These are phyloP conservation scores for Chiridota heheva DNA, from an alignment of 35 echinoderm and acorn worm genomes.

Conservation along the genomic window DNA sequence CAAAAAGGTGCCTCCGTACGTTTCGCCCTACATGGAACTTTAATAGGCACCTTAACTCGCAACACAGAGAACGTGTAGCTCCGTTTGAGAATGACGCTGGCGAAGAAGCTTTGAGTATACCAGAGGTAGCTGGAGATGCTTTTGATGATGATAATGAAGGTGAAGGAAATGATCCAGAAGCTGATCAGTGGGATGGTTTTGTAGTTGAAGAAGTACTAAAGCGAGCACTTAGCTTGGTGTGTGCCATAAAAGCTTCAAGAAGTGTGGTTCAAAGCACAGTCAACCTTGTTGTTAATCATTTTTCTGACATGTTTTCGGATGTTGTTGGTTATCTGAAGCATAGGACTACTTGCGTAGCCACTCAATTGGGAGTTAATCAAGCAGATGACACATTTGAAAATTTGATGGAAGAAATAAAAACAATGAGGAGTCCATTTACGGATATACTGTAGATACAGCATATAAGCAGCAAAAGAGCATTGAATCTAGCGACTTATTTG, in stretches of 20 bases:
- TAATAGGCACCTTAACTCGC: slow-evolving; percentile 32
- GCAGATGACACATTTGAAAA: background rate
- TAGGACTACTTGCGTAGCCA: background rate
- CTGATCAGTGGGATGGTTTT: slow-evolving; percentile 9
- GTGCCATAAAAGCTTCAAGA: slow-evolving; percentile 30
- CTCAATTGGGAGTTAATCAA: slow-evolving; percentile 3
- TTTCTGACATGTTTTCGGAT: slow-evolving; percentile 25
- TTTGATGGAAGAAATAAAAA: background rate
- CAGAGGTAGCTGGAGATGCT: background rate
- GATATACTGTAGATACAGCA: background rate
- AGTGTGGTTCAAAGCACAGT: slow-evolving; percentile 52
- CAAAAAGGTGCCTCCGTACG: slow-evolving; percentile 26
- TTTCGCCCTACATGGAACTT: slow-evolving; percentile 29
- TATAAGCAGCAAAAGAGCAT: background rate
- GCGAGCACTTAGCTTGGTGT: slow-evolving; percentile 12
- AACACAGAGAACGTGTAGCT: slow-evolving; percentile 1
- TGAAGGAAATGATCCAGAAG: background rate
- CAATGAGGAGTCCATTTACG: background rate
- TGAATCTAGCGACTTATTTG: background rate
- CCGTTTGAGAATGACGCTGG: background rate
- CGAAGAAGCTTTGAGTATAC: background rate
- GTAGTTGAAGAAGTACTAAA: slow-evolving; percentile 1
- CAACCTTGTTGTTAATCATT: slow-evolving; percentile 36
- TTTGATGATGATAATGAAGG: slow-evolving; percentile 19
- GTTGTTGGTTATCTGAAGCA: slow-evolving; percentile 5